Evolutionary conservation across 2,797 vertebrate species (phyloP).

Genomic region (Chaenodraco wilsoni): DNA sequence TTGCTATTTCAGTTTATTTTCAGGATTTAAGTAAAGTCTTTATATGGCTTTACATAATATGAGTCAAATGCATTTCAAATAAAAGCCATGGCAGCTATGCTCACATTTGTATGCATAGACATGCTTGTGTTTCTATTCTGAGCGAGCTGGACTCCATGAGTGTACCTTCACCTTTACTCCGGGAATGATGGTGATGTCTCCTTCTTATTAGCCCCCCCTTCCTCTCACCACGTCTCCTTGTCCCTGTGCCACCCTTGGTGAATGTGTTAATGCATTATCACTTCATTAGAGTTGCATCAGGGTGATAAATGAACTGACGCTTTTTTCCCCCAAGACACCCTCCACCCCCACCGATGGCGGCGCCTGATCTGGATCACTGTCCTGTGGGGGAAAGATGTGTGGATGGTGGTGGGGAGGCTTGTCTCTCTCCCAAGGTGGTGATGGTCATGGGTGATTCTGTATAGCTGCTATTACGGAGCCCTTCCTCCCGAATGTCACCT

Average conservation of each 20-base stretch:
- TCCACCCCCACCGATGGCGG: constrained; percentile 9
- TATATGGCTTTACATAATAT: neutral
- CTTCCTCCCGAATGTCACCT: constrained; percentile 37
- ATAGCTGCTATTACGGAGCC: constrained; percentile 21
- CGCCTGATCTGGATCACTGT: constrained; percentile 30
- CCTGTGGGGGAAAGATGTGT: constrained; percentile 5
- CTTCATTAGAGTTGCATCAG: constrained; percentile 60
- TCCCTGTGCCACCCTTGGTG: constrained; percentile 27
- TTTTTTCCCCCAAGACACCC: constrained; percentile 19
- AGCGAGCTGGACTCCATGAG: neutral
- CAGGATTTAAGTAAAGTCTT: neutral
- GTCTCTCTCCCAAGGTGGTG: neutral
- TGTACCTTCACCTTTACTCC: constrained; percentile 3
- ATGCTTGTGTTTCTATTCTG: constrained; percentile 1
- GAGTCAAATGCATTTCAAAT: neutral
- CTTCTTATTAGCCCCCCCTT: constrained; percentile 5
- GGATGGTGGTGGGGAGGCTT: constrained; percentile 5
- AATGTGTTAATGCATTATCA: constrained; percentile 61
- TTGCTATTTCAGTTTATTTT: neutral
- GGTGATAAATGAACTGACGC: constrained; percentile 60
- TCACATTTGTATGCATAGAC: neutral
- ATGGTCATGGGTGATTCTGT: constrained; percentile 18
- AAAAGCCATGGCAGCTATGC: neutral
- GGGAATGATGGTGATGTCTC: neutral
- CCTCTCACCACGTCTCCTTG: constrained; percentile 11